Percentiles rank a stretch among this genome's conserved stretches.
Evolutionary conservation across 2,888 invertebrate genomes (phyloP).

Genomic region (Brachylomia viminalis): DNA sequence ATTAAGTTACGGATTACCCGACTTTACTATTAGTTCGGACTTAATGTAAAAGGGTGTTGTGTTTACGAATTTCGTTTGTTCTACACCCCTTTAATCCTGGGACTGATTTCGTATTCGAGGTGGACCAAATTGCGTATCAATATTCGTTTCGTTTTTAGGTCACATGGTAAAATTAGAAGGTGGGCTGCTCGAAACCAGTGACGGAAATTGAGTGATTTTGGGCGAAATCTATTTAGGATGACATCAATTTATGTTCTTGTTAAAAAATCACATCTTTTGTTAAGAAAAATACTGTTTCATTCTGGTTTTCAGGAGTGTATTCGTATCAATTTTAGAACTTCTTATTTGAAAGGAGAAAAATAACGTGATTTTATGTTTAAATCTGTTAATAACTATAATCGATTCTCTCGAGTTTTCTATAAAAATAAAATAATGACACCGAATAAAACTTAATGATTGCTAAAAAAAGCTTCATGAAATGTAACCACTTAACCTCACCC

Average conservation of each 20-base stretch:
- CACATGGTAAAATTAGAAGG: constrained; percentile 38
- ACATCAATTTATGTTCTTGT: constrained; percentile 5
- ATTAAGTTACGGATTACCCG: constrained; percentile 66
- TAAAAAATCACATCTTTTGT: not conserved
- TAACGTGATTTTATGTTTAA: not conserved
- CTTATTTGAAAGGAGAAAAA: not conserved
- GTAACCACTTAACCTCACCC: constrained; percentile 9
- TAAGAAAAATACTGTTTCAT: not conserved
- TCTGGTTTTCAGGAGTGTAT: not conserved
- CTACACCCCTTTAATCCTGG: constrained; percentile 61
- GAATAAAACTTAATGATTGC: not conserved
- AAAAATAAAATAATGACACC: not conserved
- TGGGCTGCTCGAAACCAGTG: constrained; percentile 2
- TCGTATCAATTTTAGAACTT: not conserved
- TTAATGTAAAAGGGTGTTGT: constrained; percentile 68
- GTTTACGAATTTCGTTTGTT: constrained; percentile 65
- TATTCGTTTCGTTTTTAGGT: constrained; percentile 56
- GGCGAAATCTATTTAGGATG: constrained; percentile 25
- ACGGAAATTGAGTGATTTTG: constrained; percentile 35
- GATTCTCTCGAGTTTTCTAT: not conserved
- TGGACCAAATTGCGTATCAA: constrained; percentile 58
- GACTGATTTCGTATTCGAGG: constrained; percentile 61
- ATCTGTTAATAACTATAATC: not conserved
- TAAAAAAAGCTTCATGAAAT: constrained; percentile 13
- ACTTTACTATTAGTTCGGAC: constrained; percentile 66